Conservation (phyloP, 2,797 vertebrate genomes). For the Crenichthys baileyi region DNA sequence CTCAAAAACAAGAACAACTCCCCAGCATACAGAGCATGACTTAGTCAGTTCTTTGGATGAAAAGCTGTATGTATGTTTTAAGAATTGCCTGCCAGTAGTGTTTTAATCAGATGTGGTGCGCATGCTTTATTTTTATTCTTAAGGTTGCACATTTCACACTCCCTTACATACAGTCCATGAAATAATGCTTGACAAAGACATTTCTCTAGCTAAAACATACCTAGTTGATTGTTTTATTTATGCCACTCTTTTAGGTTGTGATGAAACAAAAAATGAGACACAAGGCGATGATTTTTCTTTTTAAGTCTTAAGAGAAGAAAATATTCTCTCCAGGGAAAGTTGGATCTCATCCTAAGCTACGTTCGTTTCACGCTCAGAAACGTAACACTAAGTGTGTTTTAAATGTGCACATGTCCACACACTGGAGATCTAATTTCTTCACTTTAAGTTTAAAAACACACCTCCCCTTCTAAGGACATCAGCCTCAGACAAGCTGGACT, state of each 20-base stretch:
- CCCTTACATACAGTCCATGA: slow-evolving; percentile 19
- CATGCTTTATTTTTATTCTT: slow-evolving; percentile 61
- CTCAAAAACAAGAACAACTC: slow-evolving; percentile 34
- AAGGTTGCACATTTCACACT: slow-evolving; percentile 26
- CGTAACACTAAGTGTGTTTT: slow-evolving; percentile 2
- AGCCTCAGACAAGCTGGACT: slow-evolving; percentile 14
- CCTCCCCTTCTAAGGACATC: slow-evolving; percentile 11
- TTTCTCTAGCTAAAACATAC: slow-evolving; percentile 1
- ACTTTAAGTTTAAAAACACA: slow-evolving; percentile 35
- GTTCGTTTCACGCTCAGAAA: background rate
- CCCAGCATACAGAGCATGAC: slow-evolving; percentile 49
- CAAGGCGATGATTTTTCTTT: slow-evolving; percentile 9
- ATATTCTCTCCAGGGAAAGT: slow-evolving; percentile 2
- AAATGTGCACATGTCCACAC: slow-evolving; percentile 9
- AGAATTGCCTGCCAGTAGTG: slow-evolving; percentile 33
- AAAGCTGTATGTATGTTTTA: slow-evolving; percentile 35
- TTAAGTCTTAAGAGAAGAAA: background rate
- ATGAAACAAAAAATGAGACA: slow-evolving; percentile 28
- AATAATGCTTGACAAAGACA: slow-evolving; percentile 44
- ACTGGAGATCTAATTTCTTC: slow-evolving; percentile 23
- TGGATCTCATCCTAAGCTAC: slow-evolving; percentile 8
- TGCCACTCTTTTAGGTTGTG: slow-evolving; percentile 16
- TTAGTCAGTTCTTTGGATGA: slow-evolving; percentile 27
- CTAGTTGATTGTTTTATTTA: slow-evolving; percentile 12
- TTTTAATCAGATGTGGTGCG: slow-evolving; percentile 47